A percentile compares a stretch with the other conserved stretches of the same genome.
Evolutionary conservation across 2,797 vertebrate genomes (phyloP).

Genomic region (Darevskia mixta): DNA sequence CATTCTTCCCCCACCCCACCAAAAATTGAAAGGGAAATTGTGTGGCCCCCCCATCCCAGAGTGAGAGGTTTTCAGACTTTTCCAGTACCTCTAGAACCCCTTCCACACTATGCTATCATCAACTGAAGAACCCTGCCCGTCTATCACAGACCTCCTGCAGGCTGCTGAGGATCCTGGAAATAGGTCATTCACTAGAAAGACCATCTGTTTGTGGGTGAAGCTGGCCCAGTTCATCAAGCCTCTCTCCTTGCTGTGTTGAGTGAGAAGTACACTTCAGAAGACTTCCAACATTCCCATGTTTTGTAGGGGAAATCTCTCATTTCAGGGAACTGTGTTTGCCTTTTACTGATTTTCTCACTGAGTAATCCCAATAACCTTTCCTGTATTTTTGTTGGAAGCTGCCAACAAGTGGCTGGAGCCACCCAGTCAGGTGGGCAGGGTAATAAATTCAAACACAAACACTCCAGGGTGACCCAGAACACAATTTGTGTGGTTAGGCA

Average conservation of each 20-base stretch:
- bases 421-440: no score
- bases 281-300: neutral
- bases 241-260: neutral
- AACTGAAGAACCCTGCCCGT: neutral
- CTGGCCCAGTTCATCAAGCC: neutral
- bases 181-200: neutral
- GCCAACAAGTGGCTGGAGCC: no score
- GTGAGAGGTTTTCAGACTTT: neutral
- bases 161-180: neutral
- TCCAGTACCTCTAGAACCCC: neutral
- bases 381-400: no score
- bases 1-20: no score
- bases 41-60: no score
- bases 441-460: no score
- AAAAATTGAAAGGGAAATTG: no score
- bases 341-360: neutral
- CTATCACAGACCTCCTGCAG: neutral
- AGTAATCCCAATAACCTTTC: neutral
- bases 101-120: neutral
- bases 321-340: neutral
- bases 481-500: no score
- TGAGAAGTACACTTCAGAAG: neutral
- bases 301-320: neutral
- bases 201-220: neutral
- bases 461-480: no score